Evolutionary conservation across 1,140 invertebrate genomes (phyloP), one percentile per base, ranked within the genome.

Genomic region (Microplitis demolitor): DNA sequence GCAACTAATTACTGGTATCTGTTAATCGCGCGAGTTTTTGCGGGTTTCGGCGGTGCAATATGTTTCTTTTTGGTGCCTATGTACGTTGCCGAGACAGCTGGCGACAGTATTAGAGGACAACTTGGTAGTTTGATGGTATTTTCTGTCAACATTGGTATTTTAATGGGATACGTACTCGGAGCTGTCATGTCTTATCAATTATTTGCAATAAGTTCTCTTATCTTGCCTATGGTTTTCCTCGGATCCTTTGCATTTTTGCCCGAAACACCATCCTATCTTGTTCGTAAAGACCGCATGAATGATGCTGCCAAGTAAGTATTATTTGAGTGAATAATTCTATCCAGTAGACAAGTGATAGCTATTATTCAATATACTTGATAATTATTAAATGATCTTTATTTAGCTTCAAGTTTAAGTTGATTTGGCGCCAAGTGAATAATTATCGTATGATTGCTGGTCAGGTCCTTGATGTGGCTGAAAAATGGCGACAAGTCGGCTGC

Each of bases 41-140:
- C 75, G 0, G 91, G 91, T 0, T 62, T 91, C 4, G 85, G 82
- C 3, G 85, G 84, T 45, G 90, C 88, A 0, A 83, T 88, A 3
- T 75, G 82, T 0, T 84, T 88, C 35, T 87, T 90, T 31, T 62
- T 89, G 13, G 79, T 85, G 0, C 89, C 91, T 0, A 79, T 90
- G 3, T 92, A 92, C 77, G 82, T 91, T 0, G 86, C 88, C 3
- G 91, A 92, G 81, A 90, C 90, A 0, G 83, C 89, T 0, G 84
- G 88, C 3, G 87, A 88, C 50, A 82, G 84, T n/a, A 85, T 89
- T 8, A 80, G 91, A 50, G 91, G 92, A 0, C 81, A 87, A 35
- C 70, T 91, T 3, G 89, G 90, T 3, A 89, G 89, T 4, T 80
- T 89, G 4, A 3, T 88, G 37, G 75, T 84, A 0, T 81, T 92